Base-by-base conservation (phyloP, 2,113 vertebrate genomes). In the Lasiurus cinereus region DNA sequence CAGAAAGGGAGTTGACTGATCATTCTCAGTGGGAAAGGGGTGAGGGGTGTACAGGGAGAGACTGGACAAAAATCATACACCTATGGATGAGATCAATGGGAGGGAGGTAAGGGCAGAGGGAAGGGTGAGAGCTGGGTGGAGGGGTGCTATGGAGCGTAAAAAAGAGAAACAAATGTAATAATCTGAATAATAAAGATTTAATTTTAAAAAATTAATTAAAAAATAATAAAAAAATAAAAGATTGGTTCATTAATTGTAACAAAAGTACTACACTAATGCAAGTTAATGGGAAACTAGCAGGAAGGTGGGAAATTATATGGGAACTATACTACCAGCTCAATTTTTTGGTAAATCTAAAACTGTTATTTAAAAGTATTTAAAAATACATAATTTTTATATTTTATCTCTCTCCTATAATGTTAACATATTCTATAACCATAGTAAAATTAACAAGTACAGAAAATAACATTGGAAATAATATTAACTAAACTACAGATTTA, bases 311-410 rank as follows among this genome's bases (percentile, higher is more conserved):
- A n/a, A 54, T 15, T 74, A 33, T 56, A 46, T 11, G 69, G 33
- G 36, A 88, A 21, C 22, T 77, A 27, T 67, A 83, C 31, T 14
- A 36, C 22, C 21, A 36, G 69, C 27, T 67, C 39, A 36, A 48
- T 76, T 83, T 88, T 76, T 67, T 59, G 33, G 46, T 56, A 77
- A 56, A 76, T 89, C 69, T 56, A 83, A 88, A 88, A 74, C n/a
- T 54, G 9, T 27, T 74, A 12, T 48, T 67, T 46, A 56, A 90
- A 59, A 59, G 21, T 73, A 10, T 39, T 8, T 46, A 43, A 82
- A 64, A 77, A 50, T 43, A 74, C 39, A 29, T 24, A 59, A 59
- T 64, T 64, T 64, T 64, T 64, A 27, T 64, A 39, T 3, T 29
- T 64, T 64, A 64, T 64, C 62, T 27, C 59, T 62, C 59, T 64